Percentiles rank a stretch among this genome's conserved stretches.
Evolutionary conservation across 2,797 vertebrate genomes (phyloP).

Genomic region (Halcyon leucocephala): DNA sequence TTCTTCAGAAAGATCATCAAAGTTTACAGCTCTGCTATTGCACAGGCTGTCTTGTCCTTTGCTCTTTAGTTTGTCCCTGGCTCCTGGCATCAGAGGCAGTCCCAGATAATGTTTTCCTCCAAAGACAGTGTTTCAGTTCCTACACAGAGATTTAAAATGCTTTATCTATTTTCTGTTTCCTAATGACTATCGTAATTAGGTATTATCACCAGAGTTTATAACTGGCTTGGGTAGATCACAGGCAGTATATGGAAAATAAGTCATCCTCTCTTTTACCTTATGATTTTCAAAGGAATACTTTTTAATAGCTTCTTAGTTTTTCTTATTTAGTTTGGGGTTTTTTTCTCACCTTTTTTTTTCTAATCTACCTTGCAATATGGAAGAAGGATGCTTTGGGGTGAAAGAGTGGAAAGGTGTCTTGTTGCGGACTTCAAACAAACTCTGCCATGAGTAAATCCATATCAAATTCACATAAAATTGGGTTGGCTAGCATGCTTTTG

Average conservation of each 20-base stretch:
- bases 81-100: background rate
- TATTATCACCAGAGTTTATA: background rate
- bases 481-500: constrained; percentile 21
- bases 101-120: background rate
- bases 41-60: background rate
- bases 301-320: background rate
- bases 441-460: constrained; percentile 39
- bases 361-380: background rate
- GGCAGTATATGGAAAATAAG: background rate
- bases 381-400: background rate
- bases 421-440: constrained; percentile 50
- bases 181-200: background rate
- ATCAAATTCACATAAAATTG: constrained; percentile 39
- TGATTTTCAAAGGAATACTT: background rate
- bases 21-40: background rate
- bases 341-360: background rate
- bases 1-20: background rate
- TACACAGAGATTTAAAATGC: background rate
- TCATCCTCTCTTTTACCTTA: background rate
- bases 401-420: background rate
- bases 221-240: background rate
- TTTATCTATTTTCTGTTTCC: background rate
- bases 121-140: background rate
- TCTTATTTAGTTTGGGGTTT: background rate
- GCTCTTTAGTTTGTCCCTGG: background rate